Evolutionary conservation across 2,888 invertebrate species (phyloP), one percentile per base, ranked within the genome.

Genomic region (Leptothorax acervorum): DNA sequence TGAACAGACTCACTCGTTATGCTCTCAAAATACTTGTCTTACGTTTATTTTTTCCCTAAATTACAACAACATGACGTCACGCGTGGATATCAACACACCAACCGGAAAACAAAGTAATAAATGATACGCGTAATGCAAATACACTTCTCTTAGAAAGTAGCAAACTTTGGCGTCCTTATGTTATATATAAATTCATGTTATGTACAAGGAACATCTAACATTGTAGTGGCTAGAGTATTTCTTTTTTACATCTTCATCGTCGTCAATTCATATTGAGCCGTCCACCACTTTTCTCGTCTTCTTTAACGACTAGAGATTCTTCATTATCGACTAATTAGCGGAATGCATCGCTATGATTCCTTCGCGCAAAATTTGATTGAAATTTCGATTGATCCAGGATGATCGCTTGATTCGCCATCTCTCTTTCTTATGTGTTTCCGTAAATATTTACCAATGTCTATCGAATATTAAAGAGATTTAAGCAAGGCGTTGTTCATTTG

Each of bases 171-270:
- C 92, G 91, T 89, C 68, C 87, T 92, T 92, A 92, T 85, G 82
- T 90, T 92, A 92, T 91, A 91, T 92, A 92, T 91, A 91, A 92
- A 92, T 91, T 92, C 90, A 89, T 85, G 85, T 91, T 92, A 93
- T 93, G 91, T 93, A 93, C 93, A 93, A 92, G 92, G 93, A 93
- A 93, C 93, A 93, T 93, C 93, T 93, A 93, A 93, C 92, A 93
- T 92, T 91, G 89, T 92, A 91, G 88, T 91, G 88, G 89, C 91
- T 93, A 92, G 86, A 86, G 88, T 90, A 48, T 62, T 45, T 74
- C 87, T 87, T 89, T 86, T 91, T 92, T 89, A 90, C 87, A 87
- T 90, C 89, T 89, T 86, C 87, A 87, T 87, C 60, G 87, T 68
- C 87, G 90, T 91, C 87, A 84, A 86, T 90, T 90, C 86, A 66